phyloP scores from a whole-genome alignment of 2,888 invertebrate genomes.

The Auanema freiburgensis region DNA sequence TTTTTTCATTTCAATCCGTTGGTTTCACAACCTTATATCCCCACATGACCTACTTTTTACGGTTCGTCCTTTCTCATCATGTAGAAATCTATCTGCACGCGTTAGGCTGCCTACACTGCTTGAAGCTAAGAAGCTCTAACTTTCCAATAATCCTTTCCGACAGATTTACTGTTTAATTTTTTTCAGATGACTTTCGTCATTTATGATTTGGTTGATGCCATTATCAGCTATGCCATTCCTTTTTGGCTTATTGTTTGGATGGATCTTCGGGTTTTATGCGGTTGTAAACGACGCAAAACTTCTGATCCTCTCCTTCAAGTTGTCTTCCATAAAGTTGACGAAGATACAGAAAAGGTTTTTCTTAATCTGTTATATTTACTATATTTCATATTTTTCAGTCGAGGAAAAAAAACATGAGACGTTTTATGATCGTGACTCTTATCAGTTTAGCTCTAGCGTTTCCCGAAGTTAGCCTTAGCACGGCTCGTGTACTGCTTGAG shows the following conservation, averaged over 20 bases:
- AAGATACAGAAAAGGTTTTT: slow-evolving; percentile 48
- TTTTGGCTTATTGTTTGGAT: slow-evolving; percentile 34
- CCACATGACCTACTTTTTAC: neutral
- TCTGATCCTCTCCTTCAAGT: slow-evolving; percentile 55
- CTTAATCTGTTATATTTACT: neutral
- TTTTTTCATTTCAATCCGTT: neutral
- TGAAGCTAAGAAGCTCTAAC: too few species aligned
- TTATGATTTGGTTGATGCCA: slow-evolving; percentile 38
- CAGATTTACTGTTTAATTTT: neutral
- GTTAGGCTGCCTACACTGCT: too few species aligned
- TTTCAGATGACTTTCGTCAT: slow-evolving; percentile 27
- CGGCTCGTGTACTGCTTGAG: slow-evolving; percentile 16
- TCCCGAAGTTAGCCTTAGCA: slow-evolving; percentile 49
- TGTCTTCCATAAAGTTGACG: slow-evolving; percentile 53
- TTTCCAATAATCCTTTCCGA: too few species aligned
- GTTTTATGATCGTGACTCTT: slow-evolving; percentile 52
- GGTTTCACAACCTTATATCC: neutral
- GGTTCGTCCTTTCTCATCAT: slow-evolving; percentile 2
- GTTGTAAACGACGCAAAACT: slow-evolving; percentile 31
- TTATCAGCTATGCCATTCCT: slow-evolving; percentile 46
- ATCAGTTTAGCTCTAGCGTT: slow-evolving; percentile 40
- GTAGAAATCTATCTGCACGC: neutral
- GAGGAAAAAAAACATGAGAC: slow-evolving; percentile 33
- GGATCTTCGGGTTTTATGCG: slow-evolving; percentile 50
- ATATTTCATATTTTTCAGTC: slow-evolving; percentile 21